These are phyloP conservation scores for Drosophila paucipuncta DNA, from an alignment of 2,888 invertebrate genomes.

Conservation along the genomic window DNA sequence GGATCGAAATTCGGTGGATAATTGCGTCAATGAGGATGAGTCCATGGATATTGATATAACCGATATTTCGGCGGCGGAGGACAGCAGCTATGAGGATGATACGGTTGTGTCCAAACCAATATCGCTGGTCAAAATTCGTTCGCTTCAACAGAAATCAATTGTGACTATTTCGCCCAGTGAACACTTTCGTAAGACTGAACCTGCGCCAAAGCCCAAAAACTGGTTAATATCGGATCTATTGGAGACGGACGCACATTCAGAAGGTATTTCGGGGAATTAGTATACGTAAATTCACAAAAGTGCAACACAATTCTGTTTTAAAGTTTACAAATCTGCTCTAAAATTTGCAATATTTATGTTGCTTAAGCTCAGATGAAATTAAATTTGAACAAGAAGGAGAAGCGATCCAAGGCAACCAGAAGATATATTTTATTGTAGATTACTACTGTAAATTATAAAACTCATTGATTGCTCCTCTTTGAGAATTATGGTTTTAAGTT, in stretches of 20 bases:
- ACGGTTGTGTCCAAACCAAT: conserved; percentile 64
- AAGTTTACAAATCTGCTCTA: fast-evolving
- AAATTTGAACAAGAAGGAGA: neutral
- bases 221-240: conserved; percentile 83
- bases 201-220: conserved; percentile 71
- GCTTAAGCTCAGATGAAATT: neutral
- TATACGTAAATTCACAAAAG: neutral
- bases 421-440: neutral
- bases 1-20: conserved; percentile 58
- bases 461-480: neutral
- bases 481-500: neutral
- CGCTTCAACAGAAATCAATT: conserved; percentile 44
- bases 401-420: neutral
- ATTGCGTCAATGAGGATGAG: conserved; percentile 84
- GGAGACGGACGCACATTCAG: conserved; percentile 66
- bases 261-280: conserved; percentile 42
- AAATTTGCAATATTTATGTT: neutral
- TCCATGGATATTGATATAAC: conserved; percentile 85
- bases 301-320: neutral
- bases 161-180: conserved; percentile 41
- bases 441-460: neutral
- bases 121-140: conserved; percentile 72
- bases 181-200: conserved; percentile 46
- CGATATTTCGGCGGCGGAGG: conserved; percentile 82
- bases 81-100: conserved; percentile 54